Evolutionary conservation across 2,888 invertebrate species (phyloP).

Genomic region (Agelastica alni): DNA sequence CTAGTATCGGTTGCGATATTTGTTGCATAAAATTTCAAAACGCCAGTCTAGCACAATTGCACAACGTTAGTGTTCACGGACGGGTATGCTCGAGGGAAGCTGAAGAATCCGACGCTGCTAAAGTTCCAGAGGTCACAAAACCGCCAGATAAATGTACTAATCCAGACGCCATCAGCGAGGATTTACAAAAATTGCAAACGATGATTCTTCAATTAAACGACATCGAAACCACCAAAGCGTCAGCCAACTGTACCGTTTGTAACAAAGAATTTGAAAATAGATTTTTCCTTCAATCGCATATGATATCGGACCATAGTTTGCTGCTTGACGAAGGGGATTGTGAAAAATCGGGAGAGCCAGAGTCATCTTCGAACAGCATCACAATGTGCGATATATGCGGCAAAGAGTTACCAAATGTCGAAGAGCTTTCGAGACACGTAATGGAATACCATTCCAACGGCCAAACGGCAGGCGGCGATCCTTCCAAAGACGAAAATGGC

Average conservation of each 20-base stretch:
- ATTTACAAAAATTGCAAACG: slow-evolving; percentile 84
- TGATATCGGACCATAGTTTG: slow-evolving; percentile 69
- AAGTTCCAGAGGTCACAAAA: slow-evolving; percentile 31
- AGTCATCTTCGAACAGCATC: slow-evolving; percentile 49
- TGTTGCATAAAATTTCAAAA: slow-evolving; percentile 62
- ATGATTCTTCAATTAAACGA: slow-evolving; percentile 90
- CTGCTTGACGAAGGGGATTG: slow-evolving; percentile 56
- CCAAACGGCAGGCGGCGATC: slow-evolving; percentile 35
- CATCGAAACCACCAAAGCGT: slow-evolving; percentile 65
- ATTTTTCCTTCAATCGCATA: slow-evolving; percentile 70
- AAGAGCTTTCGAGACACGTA: slow-evolving; percentile 71
- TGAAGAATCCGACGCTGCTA: slow-evolving; percentile 45
- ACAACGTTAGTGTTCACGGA: slow-evolving; percentile 54
- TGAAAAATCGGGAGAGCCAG: slow-evolving; percentile 49
- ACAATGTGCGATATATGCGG: slow-evolving; percentile 56
- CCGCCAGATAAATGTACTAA: slow-evolving; percentile 49
- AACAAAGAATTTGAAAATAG: slow-evolving; percentile 73
- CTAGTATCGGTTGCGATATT: slow-evolving; percentile 59
- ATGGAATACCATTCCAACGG: slow-evolving; percentile 65
- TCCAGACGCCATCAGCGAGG: slow-evolving; percentile 75
- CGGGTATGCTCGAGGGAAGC: slow-evolving; percentile 42
- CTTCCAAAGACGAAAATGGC: slow-evolving; percentile 49
- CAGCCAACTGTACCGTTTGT: slow-evolving; percentile 68
- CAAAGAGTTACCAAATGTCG: slow-evolving; percentile 60
- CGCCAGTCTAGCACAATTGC: slow-evolving; percentile 53